Conservation (phyloP, 2,888 invertebrate species). For the Aspidapion aeneum region DNA sequence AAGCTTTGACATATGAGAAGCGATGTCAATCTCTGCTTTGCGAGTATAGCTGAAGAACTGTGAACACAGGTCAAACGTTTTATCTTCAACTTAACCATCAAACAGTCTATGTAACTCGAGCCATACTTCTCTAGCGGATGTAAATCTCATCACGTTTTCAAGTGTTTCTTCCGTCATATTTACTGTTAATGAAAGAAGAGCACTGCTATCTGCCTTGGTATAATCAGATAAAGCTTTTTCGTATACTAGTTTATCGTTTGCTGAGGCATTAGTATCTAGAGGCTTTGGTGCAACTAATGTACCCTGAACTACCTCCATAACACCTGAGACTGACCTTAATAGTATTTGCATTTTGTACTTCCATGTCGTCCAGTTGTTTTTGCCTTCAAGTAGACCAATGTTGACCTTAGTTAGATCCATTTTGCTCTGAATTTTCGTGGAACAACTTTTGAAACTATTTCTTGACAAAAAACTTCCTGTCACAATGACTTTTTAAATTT, state of each 20-base stretch:
- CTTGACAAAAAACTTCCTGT: no score
- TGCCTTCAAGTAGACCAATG: no score
- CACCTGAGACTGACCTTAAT: not conserved
- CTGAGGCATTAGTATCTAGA: not conserved
- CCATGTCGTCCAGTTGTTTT: no score
- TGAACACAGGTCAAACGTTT: constrained; percentile 24
- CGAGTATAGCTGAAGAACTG: constrained; percentile 22
- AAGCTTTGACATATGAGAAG: constrained; percentile 14
- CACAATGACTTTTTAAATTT: no score
- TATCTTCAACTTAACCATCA: constrained; percentile 23
- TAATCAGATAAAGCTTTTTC: no score
- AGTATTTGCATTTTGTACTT: not conserved
- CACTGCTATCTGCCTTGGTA: not conserved
- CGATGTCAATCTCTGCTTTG: constrained; percentile 19
- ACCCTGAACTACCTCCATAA: not conserved
- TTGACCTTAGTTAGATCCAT: constrained; percentile 20
- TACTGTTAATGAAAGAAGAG: not conserved
- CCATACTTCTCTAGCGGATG: no score
- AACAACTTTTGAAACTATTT: no score
- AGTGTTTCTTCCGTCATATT: not conserved
- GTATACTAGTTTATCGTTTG: not conserved
- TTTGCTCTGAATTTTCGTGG: no score
- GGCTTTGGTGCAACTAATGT: not conserved
- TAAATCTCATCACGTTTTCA: no score
- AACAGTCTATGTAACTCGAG: no score